These are phyloP conservation scores for Euleptes europaea DNA, from an alignment of 2,113 vertebrate species.

Conservation along the genomic window DNA sequence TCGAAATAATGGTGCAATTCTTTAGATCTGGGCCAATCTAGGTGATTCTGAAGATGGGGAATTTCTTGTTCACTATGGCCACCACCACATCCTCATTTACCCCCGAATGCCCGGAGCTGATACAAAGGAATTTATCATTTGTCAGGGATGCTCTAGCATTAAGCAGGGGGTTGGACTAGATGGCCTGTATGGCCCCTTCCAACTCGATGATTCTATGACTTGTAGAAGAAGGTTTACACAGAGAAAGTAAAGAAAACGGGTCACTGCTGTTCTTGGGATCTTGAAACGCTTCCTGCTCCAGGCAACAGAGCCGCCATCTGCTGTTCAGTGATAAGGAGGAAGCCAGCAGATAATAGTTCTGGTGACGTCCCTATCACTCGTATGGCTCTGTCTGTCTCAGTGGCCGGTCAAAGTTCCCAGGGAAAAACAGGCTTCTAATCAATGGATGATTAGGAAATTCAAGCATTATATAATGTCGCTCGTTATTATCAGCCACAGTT, in stretches of 20 bases:
- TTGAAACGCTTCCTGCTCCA: background rate
- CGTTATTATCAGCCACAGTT: background rate
- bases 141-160: too few relatives aligned
- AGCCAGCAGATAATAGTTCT: background rate
- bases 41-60: background rate
- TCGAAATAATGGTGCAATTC: background rate
- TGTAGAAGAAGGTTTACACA: background rate
- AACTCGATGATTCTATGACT: too few relatives aligned
- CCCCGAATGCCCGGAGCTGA: too few relatives aligned
- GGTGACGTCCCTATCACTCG: background rate
- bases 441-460: background rate
- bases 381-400: background rate
- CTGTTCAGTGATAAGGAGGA: background rate
- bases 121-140: too few relatives aligned
- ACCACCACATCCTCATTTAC: too few relatives aligned
- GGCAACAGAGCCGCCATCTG: constrained; percentile 4
- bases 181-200: too few relatives aligned
- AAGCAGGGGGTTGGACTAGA: too few relatives aligned
- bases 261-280: background rate
- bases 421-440: background rate
- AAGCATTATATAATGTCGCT: background rate
- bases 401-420: background rate
- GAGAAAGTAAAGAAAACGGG: background rate
- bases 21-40: too few relatives aligned
- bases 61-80: background rate